phyloP scores from a whole-genome alignment of 1,140 invertebrate species.

The Holotrichia oblita region DNA sequence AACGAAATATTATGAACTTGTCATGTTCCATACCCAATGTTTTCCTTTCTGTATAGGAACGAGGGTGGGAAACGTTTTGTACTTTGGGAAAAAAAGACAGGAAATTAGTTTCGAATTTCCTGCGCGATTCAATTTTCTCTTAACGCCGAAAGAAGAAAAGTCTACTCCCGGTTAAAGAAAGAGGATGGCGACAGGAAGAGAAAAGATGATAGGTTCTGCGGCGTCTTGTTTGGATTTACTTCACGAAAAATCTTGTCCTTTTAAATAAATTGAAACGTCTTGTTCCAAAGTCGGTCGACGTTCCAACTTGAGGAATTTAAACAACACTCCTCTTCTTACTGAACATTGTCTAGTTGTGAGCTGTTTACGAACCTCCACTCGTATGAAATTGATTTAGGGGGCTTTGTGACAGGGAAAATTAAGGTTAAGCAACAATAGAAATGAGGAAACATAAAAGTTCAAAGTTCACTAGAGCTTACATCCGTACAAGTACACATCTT shows the following conservation, averaged over 20 bases:
- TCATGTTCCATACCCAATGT: constrained; percentile 20
- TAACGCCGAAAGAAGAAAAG: constrained; percentile 10
- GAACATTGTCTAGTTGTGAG: neutral
- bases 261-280: constrained; percentile 36
- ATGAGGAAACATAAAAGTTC: neutral
- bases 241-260: constrained; percentile 31
- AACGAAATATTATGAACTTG: constrained; percentile 32
- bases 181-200: neutral
- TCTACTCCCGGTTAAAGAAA: neutral
- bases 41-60: neutral
- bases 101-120: constrained; percentile 35
- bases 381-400: constrained; percentile 3
- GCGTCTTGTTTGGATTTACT: neutral
- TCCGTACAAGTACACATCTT: too few relatives aligned
- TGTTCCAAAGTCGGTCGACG: neutral
- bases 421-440: neutral
- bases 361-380: neutral
- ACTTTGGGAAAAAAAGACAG: constrained; percentile 22
- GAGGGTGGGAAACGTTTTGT: neutral
- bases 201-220: constrained; percentile 34
- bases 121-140: constrained; percentile 28
- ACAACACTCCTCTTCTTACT: constrained; percentile 2
- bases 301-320: neutral
- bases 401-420: constrained; percentile 3
- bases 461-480: neutral